A percentile compares a stretch with the other conserved stretches of the same genome.
Conservation (phyloP, 64 coral and sea anemone genomes). For the Acropora tenuis region DNA sequence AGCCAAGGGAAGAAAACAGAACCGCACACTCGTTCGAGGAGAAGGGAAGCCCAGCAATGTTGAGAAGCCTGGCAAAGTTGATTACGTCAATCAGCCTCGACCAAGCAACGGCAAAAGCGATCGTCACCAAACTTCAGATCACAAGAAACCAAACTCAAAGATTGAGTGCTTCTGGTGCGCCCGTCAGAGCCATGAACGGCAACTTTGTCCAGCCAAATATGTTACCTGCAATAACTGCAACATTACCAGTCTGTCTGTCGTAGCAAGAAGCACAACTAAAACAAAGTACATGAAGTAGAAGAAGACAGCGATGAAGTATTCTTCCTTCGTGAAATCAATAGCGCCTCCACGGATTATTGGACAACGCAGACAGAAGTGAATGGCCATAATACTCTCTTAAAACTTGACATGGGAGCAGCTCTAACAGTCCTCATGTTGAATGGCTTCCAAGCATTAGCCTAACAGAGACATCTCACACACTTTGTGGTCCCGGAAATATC, state of each 20-base stretch:
- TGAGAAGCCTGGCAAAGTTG: no score
- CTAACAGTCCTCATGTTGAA: constrained; percentile 32
- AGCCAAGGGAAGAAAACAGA: no score
- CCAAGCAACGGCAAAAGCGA: no score
- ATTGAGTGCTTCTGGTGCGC: constrained; percentile 61
- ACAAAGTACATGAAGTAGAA: background rate
- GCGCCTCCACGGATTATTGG: constrained; percentile 15
- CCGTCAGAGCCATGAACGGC: constrained; percentile 7
- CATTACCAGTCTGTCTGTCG: constrained; percentile 47
- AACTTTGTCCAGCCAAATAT: constrained; percentile 60
- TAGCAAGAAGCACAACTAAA: constrained; percentile 23
- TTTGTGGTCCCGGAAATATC: constrained; percentile 66
- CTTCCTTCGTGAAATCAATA: constrained; percentile 57
- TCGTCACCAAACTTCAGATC: no score
- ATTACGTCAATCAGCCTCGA: no score
- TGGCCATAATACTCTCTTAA: constrained; percentile 26
- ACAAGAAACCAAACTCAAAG: background rate
- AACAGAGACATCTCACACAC: background rate
- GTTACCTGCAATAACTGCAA: constrained; percentile 27
- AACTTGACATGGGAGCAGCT: constrained; percentile 74
- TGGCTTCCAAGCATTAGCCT: constrained; percentile 55
- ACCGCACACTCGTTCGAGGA: no score
- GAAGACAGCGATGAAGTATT: background rate
- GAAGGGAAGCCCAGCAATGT: no score
- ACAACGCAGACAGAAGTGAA: constrained; percentile 66